Percentiles rank a stretch among this genome's conserved stretches.
Evolutionary conservation across 2,888 invertebrate genomes (phyloP).

Genomic region (Conomelus anceps): DNA sequence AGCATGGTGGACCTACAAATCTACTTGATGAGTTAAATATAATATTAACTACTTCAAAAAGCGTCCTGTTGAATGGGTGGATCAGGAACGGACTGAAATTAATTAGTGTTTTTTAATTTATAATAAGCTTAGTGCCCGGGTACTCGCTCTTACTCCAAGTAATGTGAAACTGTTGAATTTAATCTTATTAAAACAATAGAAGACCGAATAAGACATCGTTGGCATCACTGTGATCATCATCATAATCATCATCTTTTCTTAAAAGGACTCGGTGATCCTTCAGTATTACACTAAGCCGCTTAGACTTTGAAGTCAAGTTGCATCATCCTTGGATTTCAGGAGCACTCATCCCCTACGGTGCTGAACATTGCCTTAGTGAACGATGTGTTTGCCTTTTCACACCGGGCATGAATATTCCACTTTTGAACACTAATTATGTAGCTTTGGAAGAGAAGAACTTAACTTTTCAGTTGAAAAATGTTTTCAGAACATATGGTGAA

Average conservation of each 20-base stretch:
- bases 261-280: not conserved
- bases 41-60: not conserved
- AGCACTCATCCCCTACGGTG: not conserved
- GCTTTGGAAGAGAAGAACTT: not conserved
- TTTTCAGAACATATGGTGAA: not conserved
- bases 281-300: not conserved
- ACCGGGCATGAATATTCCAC: not conserved
- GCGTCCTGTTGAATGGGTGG: not conserved
- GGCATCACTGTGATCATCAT: not conserved
- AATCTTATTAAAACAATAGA: not conserved
- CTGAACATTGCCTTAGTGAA: not conserved
- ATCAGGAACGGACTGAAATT: not conserved
- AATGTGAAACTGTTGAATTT: not conserved
- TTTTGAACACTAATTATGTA: not conserved
- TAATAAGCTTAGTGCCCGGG: not conserved
- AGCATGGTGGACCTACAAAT: no score
- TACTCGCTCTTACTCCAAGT: not conserved
- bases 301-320: not conserved
- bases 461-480: not conserved
- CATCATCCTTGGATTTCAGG: not conserved
- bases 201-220: not conserved
- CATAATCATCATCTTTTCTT: not conserved
- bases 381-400: not conserved
- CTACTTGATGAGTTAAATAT: no score
- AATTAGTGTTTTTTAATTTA: not conserved